A percentile compares a stretch with the other conserved stretches of the same genome.
These are phyloP conservation scores for Strix uralensis DNA, from an alignment of 2,113 vertebrate genomes.

Conservation along the genomic window DNA sequence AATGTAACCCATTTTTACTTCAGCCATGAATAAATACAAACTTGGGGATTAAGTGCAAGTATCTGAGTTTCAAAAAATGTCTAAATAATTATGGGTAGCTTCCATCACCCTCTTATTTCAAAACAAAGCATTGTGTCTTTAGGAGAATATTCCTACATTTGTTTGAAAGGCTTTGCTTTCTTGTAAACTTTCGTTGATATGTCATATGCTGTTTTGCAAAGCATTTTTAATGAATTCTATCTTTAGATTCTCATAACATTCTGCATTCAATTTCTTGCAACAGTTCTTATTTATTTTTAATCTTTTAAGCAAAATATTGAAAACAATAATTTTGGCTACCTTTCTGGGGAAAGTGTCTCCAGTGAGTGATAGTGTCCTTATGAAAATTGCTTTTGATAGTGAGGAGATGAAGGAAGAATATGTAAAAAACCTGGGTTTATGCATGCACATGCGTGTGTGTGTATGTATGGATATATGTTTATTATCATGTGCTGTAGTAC, in stretches of 20 bases:
- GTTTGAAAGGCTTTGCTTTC: not conserved
- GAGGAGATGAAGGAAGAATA: not conserved
- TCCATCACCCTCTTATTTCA: not conserved
- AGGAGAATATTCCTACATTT: not conserved
- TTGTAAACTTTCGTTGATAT: not conserved
- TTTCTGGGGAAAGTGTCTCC: not conserved
- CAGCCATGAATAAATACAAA: not conserved
- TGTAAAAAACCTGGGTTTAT: not conserved
- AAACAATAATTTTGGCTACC: not conserved
- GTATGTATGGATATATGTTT: not conserved
- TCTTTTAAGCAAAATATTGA: not conserved
- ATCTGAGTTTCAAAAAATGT: not conserved
- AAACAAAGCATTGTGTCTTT: not conserved
- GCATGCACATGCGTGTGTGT: fast-evolving
- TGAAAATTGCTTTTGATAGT: not conserved
- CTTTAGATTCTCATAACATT: not conserved
- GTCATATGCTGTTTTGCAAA: not conserved
- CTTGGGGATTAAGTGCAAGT: not conserved
- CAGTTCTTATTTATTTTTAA: not conserved
- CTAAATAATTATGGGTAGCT: not conserved
- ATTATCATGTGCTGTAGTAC: not conserved
- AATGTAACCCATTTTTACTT: not conserved
- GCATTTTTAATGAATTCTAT: not conserved
- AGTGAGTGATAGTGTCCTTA: not conserved
- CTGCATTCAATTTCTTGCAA: not conserved